Percentiles rank a stretch among this genome's conserved stretches.
These are phyloP conservation scores for Phylloscopus whistleri DNA, from an alignment of 2,113 vertebrate species.

Conservation along the genomic window DNA sequence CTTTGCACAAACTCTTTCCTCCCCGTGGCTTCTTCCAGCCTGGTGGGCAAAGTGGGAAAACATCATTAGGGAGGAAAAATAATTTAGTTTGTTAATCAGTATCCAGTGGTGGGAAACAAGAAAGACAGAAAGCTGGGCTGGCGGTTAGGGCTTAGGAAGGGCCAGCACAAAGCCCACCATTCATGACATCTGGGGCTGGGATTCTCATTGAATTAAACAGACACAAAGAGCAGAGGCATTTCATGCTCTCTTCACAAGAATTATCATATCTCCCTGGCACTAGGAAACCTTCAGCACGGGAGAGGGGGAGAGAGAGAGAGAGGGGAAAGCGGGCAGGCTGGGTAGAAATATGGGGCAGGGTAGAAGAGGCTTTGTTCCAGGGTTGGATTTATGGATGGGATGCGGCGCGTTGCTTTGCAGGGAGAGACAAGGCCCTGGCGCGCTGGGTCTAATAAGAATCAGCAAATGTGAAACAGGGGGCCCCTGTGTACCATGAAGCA, in stretches of 20 bases:
- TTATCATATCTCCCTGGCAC: constrained; percentile 72
- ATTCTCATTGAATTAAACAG: constrained; percentile 74
- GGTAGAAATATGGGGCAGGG: constrained; percentile 64
- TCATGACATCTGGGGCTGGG: constrained; percentile 71
- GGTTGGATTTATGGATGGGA: constrained; percentile 66
- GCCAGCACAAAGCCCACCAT: constrained; percentile 72
- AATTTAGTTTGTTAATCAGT: constrained; percentile 72
- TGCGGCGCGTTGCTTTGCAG: constrained; percentile 43
- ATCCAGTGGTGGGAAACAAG: constrained; percentile 71
- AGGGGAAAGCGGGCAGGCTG: constrained; percentile 60
- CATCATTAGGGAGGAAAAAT: constrained; percentile 72
- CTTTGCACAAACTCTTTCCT: constrained; percentile 61
- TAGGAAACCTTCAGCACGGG: constrained; percentile 61
- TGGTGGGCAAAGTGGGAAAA: constrained; percentile 69
- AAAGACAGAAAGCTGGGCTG: constrained; percentile 62
- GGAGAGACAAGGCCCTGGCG: constrained; percentile 48
- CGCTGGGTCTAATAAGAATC: constrained; percentile 63
- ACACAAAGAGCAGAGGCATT: constrained; percentile 75
- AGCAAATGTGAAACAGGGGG: constrained; percentile 60
- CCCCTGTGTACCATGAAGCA: constrained; percentile 63
- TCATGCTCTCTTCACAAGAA: constrained; percentile 72
- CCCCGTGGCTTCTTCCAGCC: constrained; percentile 64
- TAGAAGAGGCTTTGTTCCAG: constrained; percentile 68
- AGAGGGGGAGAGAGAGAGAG: constrained; percentile 39
- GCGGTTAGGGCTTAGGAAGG: constrained; percentile 69